These are phyloP conservation scores for Anseranas semipalmata DNA, from an alignment of 2,113 vertebrate genomes.

Conservation along the genomic window DNA sequence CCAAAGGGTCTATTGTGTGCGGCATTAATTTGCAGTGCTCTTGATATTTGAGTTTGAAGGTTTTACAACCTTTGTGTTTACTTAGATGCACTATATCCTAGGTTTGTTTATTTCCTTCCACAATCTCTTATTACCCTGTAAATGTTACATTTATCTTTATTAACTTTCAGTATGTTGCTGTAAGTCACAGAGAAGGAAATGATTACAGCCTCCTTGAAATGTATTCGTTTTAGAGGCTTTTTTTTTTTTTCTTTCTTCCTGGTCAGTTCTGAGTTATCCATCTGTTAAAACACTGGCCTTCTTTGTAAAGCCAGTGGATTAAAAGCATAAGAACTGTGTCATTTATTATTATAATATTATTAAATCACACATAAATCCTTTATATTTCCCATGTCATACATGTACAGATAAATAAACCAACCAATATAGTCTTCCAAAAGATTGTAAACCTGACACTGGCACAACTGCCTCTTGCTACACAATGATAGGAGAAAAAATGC, in stretches of 20 bases:
- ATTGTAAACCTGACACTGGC: background rate
- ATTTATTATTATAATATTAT: background rate
- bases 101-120: slow-evolving; percentile 88
- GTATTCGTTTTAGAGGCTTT: slow-evolving; percentile 24
- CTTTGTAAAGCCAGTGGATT: background rate
- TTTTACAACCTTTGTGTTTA: slow-evolving; percentile 90
- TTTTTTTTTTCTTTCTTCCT: background rate
- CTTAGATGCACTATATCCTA: slow-evolving; percentile 89
- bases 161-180: slow-evolving; percentile 69
- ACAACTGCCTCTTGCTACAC: background rate
- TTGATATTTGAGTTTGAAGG: slow-evolving; percentile 88
- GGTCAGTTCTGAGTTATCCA: slow-evolving; percentile 16
- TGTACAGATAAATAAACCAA: slow-evolving; percentile 16
- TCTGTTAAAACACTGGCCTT: background rate
- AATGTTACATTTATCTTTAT: slow-evolving; percentile 82
- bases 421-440: background rate
- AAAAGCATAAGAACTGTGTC: background rate
- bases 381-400: background rate
- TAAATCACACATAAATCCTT: background rate
- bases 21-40: slow-evolving; percentile 88
- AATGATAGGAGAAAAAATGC: background rate
- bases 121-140: slow-evolving; percentile 80
- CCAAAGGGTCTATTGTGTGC: slow-evolving; percentile 90
- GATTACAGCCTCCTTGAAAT: slow-evolving; percentile 54
- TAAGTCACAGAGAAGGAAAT: slow-evolving; percentile 66